Percentiles rank a stretch among this genome's conserved stretches.
Conservation (phyloP, 1,140 invertebrate genomes). For the Rhynchophorus ferrugineus region DNA sequence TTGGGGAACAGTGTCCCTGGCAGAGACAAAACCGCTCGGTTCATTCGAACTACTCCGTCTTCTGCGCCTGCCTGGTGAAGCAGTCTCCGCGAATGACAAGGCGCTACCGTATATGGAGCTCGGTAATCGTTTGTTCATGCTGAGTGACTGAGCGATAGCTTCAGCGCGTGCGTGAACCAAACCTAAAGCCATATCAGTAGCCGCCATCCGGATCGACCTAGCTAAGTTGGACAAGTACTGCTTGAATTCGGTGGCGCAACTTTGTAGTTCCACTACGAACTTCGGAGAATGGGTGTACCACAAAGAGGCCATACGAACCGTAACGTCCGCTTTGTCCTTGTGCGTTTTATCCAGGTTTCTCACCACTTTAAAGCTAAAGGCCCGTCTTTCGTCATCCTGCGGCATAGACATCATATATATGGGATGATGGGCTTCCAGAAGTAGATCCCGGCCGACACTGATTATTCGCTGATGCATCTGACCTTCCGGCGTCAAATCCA, state of each 20-base stretch:
- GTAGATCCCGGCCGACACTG: constrained; percentile 72
- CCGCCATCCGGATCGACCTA: constrained; percentile 76
- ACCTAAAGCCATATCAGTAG: constrained; percentile 88
- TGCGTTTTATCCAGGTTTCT: constrained; percentile 42
- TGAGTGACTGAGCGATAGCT: constrained; percentile 45
- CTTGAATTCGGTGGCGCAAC: constrained; percentile 68
- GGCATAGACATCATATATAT: constrained; percentile 44
- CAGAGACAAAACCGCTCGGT: constrained; percentile 32
- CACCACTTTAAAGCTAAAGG: constrained; percentile 60
- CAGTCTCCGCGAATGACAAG: constrained; percentile 33
- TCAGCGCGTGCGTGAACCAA: constrained; percentile 64
- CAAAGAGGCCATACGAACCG: constrained; percentile 79
- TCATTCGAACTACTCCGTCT: constrained; percentile 40
- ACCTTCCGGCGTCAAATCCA: constrained; percentile 82
- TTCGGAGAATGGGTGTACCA: constrained; percentile 88
- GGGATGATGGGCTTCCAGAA: constrained; percentile 46
- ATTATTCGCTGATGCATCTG: constrained; percentile 77
- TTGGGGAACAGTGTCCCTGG: constrained; percentile 36
- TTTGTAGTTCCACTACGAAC: constrained; percentile 76
- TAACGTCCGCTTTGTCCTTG: constrained; percentile 38
- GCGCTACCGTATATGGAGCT: constrained; percentile 39
- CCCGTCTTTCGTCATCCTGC: constrained; percentile 44
- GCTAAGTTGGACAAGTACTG: constrained; percentile 65
- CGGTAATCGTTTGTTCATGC: constrained; percentile 48
- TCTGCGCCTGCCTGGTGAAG: constrained; percentile 35